Base-by-base conservation (phyloP, 2,113 vertebrate genomes). In the Calypte anna region DNA sequence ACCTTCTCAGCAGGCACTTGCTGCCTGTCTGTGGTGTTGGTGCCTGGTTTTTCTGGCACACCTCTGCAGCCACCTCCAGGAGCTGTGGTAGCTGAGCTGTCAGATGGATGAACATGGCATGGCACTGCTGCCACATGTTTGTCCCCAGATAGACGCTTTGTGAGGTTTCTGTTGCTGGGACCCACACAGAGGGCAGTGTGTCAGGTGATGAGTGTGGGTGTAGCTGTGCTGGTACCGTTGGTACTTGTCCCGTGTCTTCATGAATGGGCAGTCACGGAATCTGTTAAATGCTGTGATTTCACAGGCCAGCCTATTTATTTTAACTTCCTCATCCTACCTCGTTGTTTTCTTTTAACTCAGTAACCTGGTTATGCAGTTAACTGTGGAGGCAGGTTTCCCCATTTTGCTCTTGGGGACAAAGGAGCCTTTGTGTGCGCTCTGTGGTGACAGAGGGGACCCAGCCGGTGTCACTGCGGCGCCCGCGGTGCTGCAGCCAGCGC, bases 391-490 rank as follows among this genome's bases (percentile, higher is more conserved):
- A 80, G 86, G 80, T 94, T 93, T 76, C 72, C 72, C 90, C 74
- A 17, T 10, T 33, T 88, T 92, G 76, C 55, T 54, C 59, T 57
- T 7, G 12, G 86, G 91, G 83, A 93, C 95, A 96, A 83, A 91
- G 86, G 82, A 77, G 40, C 16, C 76, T 90, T 94, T 94, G 91
- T 95, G 43, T 18, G 76, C 3, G 17, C 92, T 63, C 31, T 1
- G 67, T 53, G 6, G 87, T 28, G 85, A n/a, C 36, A 4, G 23
- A 24, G 84, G 91, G 83, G 93, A 92, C 75, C 54, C 50, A 18
- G 85, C 46, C n/a, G 14, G 53, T 48, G 82, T 58, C 80, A 21
- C 10, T 59, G 69, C 6, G 6, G 58, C 7, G 10, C 46, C 69
- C 18, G n/a, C 27, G 17, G 57, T 11, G 64, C 31, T 3, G 70